phyloP scores from a whole-genome alignment of 2,797 vertebrate species.

The Acropternis orthonyx region DNA sequence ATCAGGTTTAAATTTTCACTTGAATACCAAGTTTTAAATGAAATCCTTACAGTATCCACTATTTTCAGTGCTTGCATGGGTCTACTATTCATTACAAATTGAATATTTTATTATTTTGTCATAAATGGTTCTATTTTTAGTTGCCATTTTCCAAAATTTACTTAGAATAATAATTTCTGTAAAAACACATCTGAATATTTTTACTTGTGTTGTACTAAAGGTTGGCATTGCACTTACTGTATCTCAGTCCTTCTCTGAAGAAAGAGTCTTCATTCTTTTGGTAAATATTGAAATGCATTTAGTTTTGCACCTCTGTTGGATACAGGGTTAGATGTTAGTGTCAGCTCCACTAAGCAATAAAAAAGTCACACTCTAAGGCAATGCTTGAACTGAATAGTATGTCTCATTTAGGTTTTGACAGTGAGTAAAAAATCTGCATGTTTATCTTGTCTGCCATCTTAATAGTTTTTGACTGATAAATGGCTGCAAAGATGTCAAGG shows the following conservation, averaged over 20 bases:
- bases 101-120: not conserved
- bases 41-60: not conserved
- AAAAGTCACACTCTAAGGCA: not conserved
- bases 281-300: not conserved
- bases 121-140: not conserved
- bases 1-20: conserved; percentile 50
- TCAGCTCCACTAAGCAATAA: not conserved
- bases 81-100: not conserved
- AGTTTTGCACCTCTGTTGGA: not conserved
- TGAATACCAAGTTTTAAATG: conserved; percentile 35
- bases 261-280: not conserved
- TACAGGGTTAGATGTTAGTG: not conserved
- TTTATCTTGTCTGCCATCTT: not conserved
- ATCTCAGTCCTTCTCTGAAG: not conserved
- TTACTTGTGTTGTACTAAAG: not conserved
- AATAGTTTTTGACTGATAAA: not conserved
- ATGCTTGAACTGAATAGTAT: not conserved
- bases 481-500: not conserved
- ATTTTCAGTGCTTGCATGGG: not conserved
- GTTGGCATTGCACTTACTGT: not conserved
- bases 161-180: not conserved
- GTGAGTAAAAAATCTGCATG: not conserved
- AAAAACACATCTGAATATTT: not conserved
- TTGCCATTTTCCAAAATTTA: not conserved
- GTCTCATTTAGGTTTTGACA: not conserved